A percentile compares a stretch with the other conserved stretches of the same genome.
phyloP scores from a whole-genome alignment of 2,113 vertebrate species.

The Oncorhynchus kisutch region DNA sequence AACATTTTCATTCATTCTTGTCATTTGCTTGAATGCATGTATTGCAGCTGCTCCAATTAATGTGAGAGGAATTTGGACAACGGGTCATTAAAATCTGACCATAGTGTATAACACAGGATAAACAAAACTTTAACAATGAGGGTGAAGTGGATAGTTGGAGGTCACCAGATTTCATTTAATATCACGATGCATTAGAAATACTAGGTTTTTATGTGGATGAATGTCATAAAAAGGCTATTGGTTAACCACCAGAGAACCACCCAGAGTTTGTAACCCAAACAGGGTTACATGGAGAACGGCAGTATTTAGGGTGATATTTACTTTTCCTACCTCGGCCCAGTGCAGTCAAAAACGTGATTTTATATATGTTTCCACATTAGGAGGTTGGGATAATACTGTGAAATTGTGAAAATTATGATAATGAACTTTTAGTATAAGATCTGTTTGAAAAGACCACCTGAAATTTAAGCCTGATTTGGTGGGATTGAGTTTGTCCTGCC shows the following conservation, averaged over 20 bases:
- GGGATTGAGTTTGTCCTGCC: too few relatives aligned
- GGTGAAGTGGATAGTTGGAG: background rate
- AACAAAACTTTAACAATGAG: background rate
- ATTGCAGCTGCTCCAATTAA: background rate
- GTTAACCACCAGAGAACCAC: constrained; percentile 49
- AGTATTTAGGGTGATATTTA: constrained; percentile 61
- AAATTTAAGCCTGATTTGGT: too few relatives aligned
- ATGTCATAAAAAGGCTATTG: constrained; percentile 43
- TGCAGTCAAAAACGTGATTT: constrained; percentile 11
- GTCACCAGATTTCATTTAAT: constrained; percentile 59
- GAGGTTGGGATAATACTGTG: too few relatives aligned
- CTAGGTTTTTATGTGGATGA: constrained; percentile 40
- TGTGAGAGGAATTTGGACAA: background rate
- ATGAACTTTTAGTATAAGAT: too few relatives aligned
- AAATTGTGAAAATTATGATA: too few relatives aligned
- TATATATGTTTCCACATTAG: too few relatives aligned
- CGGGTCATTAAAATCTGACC: constrained; percentile 2
- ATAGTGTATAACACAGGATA: background rate
- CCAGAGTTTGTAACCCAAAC: background rate
- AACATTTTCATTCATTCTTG: constrained; percentile 47
- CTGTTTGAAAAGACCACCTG: too few relatives aligned
- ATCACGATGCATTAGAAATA: constrained; percentile 62
- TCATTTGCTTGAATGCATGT: background rate
- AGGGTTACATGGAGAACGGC: background rate
- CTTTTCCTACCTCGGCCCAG: constrained; percentile 47